Evolutionary conservation across 2,888 invertebrate species (phyloP), one percentile per base, ranked within the genome.

Genomic region (Drosophila kuntzei): DNA sequence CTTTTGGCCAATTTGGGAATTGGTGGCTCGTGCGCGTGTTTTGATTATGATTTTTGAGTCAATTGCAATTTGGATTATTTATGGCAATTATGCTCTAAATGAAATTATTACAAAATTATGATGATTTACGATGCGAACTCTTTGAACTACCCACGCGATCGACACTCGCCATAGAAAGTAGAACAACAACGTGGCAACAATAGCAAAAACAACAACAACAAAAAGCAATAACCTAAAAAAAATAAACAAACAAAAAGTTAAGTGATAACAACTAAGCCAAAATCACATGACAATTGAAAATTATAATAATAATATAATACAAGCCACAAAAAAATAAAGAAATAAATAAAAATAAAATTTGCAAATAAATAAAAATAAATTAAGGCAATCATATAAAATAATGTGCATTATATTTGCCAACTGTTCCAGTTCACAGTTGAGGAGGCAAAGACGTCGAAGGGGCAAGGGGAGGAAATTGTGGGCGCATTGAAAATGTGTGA

Each of bases 81-180:
- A 84, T 63, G 64, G 66, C 87, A 83, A 83, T 83, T 85, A 76
- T 83, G 65, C 74, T 69, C 74, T 71, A 82, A 83, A 87, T 87
- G 75, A 80, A 85, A 82, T 85, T 85, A 77, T 87, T 87, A 71
- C 60, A 72, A 87, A 79, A 83, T 85, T 81, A 84, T 76, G 47
- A 46, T 70, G 44, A 77, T 71, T 80, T 69, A 39, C 29, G 46
- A 9, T 39, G 70, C 32, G 9, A 80, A 81, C 73, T 76, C 46
- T 69, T 57, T 62, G 64, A 81, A 47, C 79, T 44, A 66, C 88
- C 87, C 86, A 77, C 80, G 83, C 71, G 54, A 25, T 47, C 27
- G 22, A 20, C 50, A 39, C 39, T 43, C 29, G 25, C 39, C 65
- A 55, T 83, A 83, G 88, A 84, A 84, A 84, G 83, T 86, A 84